Conservation (phyloP, 2,113 vertebrate genomes). For the Antechinus stuartii region DNA sequence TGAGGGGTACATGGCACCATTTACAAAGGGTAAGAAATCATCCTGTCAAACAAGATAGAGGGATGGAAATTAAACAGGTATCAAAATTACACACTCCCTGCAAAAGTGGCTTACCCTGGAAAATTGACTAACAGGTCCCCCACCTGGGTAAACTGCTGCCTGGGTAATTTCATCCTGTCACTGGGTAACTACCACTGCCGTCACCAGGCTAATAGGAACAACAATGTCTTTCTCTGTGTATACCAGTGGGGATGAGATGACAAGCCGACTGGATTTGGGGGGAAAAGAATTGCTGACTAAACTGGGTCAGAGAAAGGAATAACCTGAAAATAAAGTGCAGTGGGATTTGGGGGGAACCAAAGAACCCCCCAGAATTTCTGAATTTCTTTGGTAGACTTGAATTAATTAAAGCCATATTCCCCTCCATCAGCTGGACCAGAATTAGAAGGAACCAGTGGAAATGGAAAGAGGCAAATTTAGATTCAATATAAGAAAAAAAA, state of each 20-base stretch:
- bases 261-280: conserved; percentile 15
- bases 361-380: conserved; percentile 14
- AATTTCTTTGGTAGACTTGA: not conserved
- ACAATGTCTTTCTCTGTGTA: conserved; percentile 52
- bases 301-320: not conserved
- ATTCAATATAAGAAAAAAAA: not conserved
- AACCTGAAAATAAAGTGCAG: not conserved
- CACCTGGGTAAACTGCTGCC: conserved; percentile 55
- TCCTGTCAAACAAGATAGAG: conserved; percentile 73
- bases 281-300: not conserved
- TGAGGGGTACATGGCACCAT: conserved; percentile 61
- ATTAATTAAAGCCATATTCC: not conserved
- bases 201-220: conserved; percentile 70
- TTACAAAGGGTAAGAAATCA: conserved; percentile 76
- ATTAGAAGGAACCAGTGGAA: not conserved
- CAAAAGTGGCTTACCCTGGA: conserved; percentile 57
- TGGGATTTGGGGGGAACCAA: not conserved
- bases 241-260: conserved; percentile 27
- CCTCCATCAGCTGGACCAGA: not conserved
- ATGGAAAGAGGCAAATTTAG: not conserved
- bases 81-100: conserved; percentile 78
- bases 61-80: conserved; percentile 80
- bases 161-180: conserved; percentile 78
- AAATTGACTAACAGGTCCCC: conserved; percentile 57
- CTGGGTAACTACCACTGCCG: conserved; percentile 51